Percentiles rank a stretch among this genome's conserved stretches.
Conservation (phyloP, 92 coral and sea anemone species). For the Muricea muricata region DNA sequence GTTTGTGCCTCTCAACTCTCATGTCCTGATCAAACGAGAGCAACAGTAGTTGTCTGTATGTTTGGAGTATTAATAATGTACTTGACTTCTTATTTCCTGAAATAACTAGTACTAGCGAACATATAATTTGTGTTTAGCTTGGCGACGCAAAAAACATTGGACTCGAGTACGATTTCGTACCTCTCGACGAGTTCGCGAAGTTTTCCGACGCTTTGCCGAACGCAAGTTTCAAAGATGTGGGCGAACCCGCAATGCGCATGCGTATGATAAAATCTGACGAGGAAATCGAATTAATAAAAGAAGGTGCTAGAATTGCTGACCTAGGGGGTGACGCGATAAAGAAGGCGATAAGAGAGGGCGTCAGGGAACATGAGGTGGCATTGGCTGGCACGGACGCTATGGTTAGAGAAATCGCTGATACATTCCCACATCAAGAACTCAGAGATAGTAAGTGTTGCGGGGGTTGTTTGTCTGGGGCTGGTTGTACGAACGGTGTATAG, state of each 20-base stretch:
- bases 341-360: slow-evolving; percentile 74
- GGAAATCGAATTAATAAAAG: slow-evolving; percentile 82
- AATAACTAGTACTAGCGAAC: neutral
- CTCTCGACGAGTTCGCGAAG: slow-evolving; percentile 67
- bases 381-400: slow-evolving; percentile 79
- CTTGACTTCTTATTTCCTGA: neutral
- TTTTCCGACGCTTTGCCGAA: slow-evolving; percentile 79
- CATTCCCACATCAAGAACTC: slow-evolving; percentile 80
- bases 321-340: slow-evolving; percentile 82
- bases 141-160: slow-evolving; percentile 77
- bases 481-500: neutral
- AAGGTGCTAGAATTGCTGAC: slow-evolving; percentile 87
- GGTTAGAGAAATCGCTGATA: slow-evolving; percentile 86
- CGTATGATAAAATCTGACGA: slow-evolving; percentile 86
- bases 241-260: slow-evolving; percentile 83
- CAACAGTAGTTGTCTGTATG: no score
- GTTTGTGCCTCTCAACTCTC: no score
- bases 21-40: no score
- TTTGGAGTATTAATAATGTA: no score
- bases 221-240: slow-evolving; percentile 74
- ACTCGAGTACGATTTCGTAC: slow-evolving; percentile 79
- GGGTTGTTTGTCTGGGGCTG: neutral
- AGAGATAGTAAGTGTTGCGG: slow-evolving; percentile 77
- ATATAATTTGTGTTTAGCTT: slow-evolving; percentile 17
- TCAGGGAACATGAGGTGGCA: slow-evolving; percentile 86